Conservation (phyloP, 2,888 invertebrate genomes). For the Dastarcus helophoroides region DNA sequence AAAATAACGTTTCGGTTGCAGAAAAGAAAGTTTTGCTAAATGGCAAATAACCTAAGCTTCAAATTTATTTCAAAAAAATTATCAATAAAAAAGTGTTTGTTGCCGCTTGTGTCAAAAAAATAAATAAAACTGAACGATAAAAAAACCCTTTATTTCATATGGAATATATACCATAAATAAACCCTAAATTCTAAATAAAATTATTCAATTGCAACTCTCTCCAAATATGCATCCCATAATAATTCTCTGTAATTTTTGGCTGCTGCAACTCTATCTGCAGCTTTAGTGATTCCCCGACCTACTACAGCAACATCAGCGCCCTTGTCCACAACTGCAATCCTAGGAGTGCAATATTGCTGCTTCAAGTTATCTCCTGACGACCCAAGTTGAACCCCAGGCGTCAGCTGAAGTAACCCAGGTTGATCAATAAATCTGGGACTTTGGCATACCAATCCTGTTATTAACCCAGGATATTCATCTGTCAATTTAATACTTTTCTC, state of each 20-base stretch:
- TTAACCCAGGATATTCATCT: constrained; percentile 55
- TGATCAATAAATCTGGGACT: constrained; percentile 54
- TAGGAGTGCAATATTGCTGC: constrained; percentile 81
- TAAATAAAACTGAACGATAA: no score
- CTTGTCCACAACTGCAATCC: constrained; percentile 62
- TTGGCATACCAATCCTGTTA: constrained; percentile 87
- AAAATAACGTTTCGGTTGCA: no score
- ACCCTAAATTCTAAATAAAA: no score
- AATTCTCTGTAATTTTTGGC: constrained; percentile 60
- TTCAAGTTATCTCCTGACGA: constrained; percentile 64
- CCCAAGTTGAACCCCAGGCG: constrained; percentile 79
- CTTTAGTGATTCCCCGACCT: constrained; percentile 76
- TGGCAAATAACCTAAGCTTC: no score
- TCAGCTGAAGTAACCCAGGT: constrained; percentile 74
- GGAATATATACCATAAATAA: no score
- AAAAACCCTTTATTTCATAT: no score
- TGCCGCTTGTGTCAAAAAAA: no score
- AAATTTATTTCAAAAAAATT: no score
- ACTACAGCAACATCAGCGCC: constrained; percentile 92
- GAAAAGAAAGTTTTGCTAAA: no score
- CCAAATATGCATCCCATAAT: constrained; percentile 57
- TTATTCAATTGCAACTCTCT: constrained; percentile 34
- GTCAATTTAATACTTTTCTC: constrained; percentile 64
- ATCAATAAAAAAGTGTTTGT: no score
- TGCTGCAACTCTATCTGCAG: constrained; percentile 51